Base-by-base conservation (phyloP, 2,797 vertebrate species). In the Arctocebus calabarensis region DNA sequence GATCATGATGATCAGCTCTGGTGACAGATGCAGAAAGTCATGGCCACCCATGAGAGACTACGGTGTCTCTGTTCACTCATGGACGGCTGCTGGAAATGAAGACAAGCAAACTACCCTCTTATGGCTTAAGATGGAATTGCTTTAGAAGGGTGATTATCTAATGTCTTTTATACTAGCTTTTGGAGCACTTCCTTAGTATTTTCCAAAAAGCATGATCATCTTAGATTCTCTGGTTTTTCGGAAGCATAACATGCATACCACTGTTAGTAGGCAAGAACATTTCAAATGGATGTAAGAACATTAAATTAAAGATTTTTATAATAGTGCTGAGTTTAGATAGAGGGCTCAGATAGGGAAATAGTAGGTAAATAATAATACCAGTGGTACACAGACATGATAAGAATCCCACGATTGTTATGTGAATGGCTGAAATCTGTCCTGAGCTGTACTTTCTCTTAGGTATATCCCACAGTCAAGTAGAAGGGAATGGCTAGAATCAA, bases 11-110 rank as follows among this genome's bases (percentile, higher is more conserved):
- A 59, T 64, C 25, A 55, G 19, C 40, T 94, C 48, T 74, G 57
- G n/a, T 78, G 57, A 79, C 66, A 83, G 32, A 85, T 29, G 64
- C 43, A 57, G 75, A 85, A 94, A 88, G 40, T 79, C 52, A 52
- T 66, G 75, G 45, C 88, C 48, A 86, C 22, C 34, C n/a, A 62
- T 73, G 52, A 75, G 32, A 70, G 10, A 68, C 5, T 84, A 5
- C 17, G 61, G 57, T 52, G 12, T 84, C 19, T 82, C 20, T n/a
- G 45, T 85, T 84, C 34, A 64, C 9, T 64, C 52, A 43, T 20
- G 37, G 61, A 17, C 61, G 48, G 25, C 43, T 82, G 6, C 52
- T 57, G 27, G 40, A 96, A 70, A 74, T 86, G 19, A 91, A 85
- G 74, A 61, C 66, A 64, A 52, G 32, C 2, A 57, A 27, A 48